phyloP scores from a whole-genome alignment of 2,113 vertebrate species.

The Rhinolophus ferrumequinum region DNA sequence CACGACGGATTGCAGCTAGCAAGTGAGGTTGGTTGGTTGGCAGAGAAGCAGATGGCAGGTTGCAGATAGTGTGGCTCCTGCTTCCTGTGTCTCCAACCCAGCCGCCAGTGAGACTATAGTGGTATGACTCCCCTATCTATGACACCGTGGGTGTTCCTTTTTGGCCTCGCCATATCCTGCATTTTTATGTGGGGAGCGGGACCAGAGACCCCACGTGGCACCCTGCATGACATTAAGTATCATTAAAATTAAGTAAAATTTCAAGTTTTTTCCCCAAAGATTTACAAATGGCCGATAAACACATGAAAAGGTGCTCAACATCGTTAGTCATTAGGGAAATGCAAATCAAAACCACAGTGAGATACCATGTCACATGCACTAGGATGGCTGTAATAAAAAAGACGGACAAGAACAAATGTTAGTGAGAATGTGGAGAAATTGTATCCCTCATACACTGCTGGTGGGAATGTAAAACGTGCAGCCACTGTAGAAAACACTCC shows the following conservation, averaged over 20 bases:
- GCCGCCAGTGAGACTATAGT: too few relatives aligned
- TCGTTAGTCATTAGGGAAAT: slow-evolving; percentile 29
- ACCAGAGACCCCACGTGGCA: too few relatives aligned
- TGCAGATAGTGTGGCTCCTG: too few relatives aligned
- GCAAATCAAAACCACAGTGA: slow-evolving; percentile 38
- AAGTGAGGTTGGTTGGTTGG: too few relatives aligned
- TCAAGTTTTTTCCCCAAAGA: slow-evolving; percentile 31
- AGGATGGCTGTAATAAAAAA: slow-evolving; percentile 30
- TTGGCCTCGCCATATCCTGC: too few relatives aligned
- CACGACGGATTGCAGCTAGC: too few relatives aligned
- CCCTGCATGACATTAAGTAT: too few relatives aligned
- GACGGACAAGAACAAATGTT: not conserved
- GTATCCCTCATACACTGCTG: not conserved
- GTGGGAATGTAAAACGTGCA: slow-evolving; percentile 18
- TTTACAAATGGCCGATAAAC: slow-evolving; percentile 30
- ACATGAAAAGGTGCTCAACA: slow-evolving; percentile 24
- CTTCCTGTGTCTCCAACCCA: too few relatives aligned
- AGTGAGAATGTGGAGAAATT: not conserved
- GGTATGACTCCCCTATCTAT: too few relatives aligned
- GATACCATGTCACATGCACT: not conserved
- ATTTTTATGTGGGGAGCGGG: too few relatives aligned
- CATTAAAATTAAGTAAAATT: slow-evolving; percentile 37
- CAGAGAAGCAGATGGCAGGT: too few relatives aligned
- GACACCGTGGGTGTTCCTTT: too few relatives aligned
- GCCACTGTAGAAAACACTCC: slow-evolving; percentile 19